phyloP scores from a whole-genome alignment of 2,113 vertebrate genomes.

The Tragelaphus imberbis region DNA sequence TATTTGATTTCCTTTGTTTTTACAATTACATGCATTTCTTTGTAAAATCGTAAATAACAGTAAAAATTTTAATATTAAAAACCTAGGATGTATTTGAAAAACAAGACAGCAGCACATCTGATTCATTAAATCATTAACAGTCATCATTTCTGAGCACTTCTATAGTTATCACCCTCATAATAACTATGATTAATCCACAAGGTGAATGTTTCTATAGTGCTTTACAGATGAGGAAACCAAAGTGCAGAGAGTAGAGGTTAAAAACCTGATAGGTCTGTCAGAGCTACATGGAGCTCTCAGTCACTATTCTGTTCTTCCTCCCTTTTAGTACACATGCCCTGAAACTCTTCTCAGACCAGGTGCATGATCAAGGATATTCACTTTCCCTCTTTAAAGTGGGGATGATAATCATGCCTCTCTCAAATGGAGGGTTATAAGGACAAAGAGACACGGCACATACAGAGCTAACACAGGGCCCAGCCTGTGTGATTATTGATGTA shows the following conservation, averaged over 20 bases:
- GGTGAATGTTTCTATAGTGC: not conserved
- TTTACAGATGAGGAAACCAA: not conserved
- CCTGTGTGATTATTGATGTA: not conserved
- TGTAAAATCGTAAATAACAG: slow-evolving; percentile 2
- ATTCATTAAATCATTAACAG: not conserved
- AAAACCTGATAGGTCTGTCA: not conserved
- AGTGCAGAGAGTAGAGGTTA: not conserved
- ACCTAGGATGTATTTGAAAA: not conserved
- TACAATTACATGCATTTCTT: not conserved
- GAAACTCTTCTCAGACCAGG: not conserved
- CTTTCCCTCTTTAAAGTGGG: not conserved
- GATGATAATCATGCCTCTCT: not conserved
- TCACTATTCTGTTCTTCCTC: not conserved
- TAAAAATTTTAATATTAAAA: not conserved
- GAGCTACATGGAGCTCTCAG: not conserved
- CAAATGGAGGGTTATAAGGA: not conserved
- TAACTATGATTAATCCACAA: not conserved
- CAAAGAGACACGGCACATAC: not conserved
- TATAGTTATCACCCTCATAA: not conserved
- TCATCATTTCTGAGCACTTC: not conserved
- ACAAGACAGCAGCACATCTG: not conserved
- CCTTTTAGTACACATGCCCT: not conserved
- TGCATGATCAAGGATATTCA: not conserved
- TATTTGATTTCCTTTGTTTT: not conserved
- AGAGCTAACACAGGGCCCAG: not conserved